phyloP scores from a whole-genome alignment of 2,113 vertebrate species.

The Motacilla tschutschensis region DNA sequence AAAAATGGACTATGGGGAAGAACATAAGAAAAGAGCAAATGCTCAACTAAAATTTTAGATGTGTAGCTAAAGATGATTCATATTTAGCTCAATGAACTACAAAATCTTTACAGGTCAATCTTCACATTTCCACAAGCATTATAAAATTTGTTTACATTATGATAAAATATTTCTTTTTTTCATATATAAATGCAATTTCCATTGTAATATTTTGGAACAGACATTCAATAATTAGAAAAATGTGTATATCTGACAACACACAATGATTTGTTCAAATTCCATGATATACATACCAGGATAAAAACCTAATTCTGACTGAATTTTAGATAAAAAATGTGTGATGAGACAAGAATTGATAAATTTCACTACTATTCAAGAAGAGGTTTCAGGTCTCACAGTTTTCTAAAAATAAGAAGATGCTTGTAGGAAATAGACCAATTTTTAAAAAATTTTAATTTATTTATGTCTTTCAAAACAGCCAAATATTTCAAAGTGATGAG shows the following conservation, averaged over 20 bases:
- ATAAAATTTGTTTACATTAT: background rate
- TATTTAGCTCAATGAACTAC: background rate
- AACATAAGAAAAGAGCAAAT: background rate
- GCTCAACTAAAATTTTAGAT: background rate
- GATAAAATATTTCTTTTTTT: background rate
- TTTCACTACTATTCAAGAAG: background rate
- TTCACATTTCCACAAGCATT: background rate
- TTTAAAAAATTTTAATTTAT: background rate
- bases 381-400: accelerated
- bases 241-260: background rate
- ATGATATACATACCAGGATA: accelerated
- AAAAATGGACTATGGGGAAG: background rate
- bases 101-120: background rate
- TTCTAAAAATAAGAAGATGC: background rate
- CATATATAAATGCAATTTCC: background rate
- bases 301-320: background rate
- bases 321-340: background rate
- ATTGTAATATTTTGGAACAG: background rate
- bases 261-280: background rate
- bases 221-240: background rate
- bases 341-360: background rate
- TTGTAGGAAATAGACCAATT: background rate
- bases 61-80: background rate
- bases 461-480: background rate
- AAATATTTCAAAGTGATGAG: background rate